Percentiles rank a stretch among this genome's conserved stretches.
Evolutionary conservation across 2,888 invertebrate species (phyloP).

Genomic region (Dicyrtoma fusca): DNA sequence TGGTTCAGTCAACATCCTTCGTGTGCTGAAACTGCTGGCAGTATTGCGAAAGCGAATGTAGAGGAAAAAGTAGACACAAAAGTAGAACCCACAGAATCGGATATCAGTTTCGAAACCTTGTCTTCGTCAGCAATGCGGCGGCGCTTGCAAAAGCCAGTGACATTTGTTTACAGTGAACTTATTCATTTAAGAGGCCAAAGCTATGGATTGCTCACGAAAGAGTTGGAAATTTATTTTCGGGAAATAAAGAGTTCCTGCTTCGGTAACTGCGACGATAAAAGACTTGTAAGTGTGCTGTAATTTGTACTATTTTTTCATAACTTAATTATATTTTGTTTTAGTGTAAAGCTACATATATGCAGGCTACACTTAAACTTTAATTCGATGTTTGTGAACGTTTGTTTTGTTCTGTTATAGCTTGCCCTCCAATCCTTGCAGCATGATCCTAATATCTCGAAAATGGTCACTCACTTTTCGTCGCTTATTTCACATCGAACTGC

Average conservation of each 20-base stretch:
- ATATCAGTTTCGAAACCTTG: not conserved
- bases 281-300: not conserved
- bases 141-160: not conserved
- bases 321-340: not conserved
- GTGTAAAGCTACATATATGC: not conserved
- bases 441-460: slow-evolving; percentile 11
- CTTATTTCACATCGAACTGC: not conserved
- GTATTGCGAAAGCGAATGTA: not conserved
- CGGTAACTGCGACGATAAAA: not conserved
- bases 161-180: not conserved
- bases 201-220: not conserved
- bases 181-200: not conserved
- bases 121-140: not conserved
- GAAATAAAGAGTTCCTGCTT: not conserved
- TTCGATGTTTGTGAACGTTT: not conserved
- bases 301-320: not conserved
- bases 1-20: too few species aligned
- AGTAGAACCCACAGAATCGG: not conserved
- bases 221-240: not conserved
- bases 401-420: not conserved
- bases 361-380: not conserved
- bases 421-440: not conserved
- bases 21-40: not conserved
- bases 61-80: not conserved
- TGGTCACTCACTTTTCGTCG: not conserved